Percentiles rank a stretch among this genome's conserved stretches.
Evolutionary conservation across 2,797 vertebrate species (phyloP).

Genomic region (Cynodonichthys magdalenae): DNA sequence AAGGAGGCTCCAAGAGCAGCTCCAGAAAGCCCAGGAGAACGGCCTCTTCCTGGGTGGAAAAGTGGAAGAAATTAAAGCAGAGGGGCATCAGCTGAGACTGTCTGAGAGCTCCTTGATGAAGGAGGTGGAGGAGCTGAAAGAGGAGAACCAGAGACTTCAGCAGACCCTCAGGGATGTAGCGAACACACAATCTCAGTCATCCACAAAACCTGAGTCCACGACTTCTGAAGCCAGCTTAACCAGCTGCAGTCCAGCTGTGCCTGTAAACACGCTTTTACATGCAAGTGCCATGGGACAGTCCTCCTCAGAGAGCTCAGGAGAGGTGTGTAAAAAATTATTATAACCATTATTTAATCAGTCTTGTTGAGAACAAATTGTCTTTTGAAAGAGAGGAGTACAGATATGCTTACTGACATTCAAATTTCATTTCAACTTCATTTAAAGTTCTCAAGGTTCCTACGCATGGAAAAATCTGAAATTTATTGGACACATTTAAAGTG

Average conservation of each 20-base stretch:
- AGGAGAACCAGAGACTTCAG: slow-evolving; percentile 76
- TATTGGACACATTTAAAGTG: too few relatives aligned
- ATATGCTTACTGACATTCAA: background rate
- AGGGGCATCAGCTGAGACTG: slow-evolving; percentile 68
- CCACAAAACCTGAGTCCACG: slow-evolving; percentile 10
- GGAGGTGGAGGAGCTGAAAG: slow-evolving; percentile 74
- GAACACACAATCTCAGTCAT: slow-evolving; percentile 23
- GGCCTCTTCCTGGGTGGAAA: slow-evolving; percentile 72
- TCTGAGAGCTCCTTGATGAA: slow-evolving; percentile 75
- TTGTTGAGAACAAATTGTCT: background rate
- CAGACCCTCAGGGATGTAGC: slow-evolving; percentile 33
- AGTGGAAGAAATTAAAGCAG: slow-evolving; percentile 78
- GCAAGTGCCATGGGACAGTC: slow-evolving; percentile 4
- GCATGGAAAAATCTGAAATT: too few relatives aligned
- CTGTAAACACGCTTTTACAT: slow-evolving; percentile 7
- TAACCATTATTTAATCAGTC: background rate
- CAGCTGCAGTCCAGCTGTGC: slow-evolving; percentile 2
- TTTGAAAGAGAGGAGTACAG: background rate
- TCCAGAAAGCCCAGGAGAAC: slow-evolving; percentile 74
- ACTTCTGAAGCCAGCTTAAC: slow-evolving; percentile 6
- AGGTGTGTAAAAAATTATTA: slow-evolving; percentile 40
- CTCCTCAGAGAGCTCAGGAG: slow-evolving; percentile 18
- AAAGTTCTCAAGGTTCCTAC: background rate
- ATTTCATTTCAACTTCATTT: background rate
- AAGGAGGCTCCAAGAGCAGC: slow-evolving; percentile 64